phyloP scores from a whole-genome alignment of 2,797 vertebrate species.

The Corythornis leucogaster region DNA sequence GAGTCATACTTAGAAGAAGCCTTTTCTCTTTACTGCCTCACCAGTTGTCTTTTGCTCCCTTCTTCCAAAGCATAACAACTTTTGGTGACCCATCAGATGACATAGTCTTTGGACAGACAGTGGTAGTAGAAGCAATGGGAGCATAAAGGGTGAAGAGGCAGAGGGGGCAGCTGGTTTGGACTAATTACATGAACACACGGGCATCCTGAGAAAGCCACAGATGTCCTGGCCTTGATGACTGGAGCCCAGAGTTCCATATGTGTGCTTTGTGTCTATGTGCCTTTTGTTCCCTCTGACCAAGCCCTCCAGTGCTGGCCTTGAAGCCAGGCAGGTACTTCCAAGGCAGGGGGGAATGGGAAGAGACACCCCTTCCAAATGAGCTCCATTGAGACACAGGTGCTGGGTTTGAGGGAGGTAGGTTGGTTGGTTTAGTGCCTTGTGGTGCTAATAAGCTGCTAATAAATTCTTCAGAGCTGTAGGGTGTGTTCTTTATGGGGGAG shows the following conservation, averaged over 20 bases:
- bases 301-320: not conserved
- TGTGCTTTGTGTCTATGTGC: not conserved
- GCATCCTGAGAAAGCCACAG: constrained; percentile 41
- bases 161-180: constrained; percentile 33
- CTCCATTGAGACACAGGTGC: not conserved
- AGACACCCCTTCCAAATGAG: not conserved
- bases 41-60: not conserved
- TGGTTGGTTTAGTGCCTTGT: not conserved
- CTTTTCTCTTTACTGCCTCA: not conserved
- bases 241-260: not conserved
- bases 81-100: not conserved
- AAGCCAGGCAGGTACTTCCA: not conserved
- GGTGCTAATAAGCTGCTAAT: not conserved
- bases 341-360: not conserved
- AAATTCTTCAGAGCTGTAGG: not conserved
- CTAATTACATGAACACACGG: not conserved
- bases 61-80: not conserved
- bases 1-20: not conserved
- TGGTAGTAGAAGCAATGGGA: not conserved
- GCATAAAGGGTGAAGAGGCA: not conserved
- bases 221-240: constrained; percentile 2
- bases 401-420: not conserved
- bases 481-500: not conserved
- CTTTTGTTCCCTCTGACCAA: constrained; percentile 18
- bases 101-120: not conserved